Evolutionary conservation across 2,888 invertebrate genomes (phyloP).

Genomic region (Diabrotica balteata): DNA sequence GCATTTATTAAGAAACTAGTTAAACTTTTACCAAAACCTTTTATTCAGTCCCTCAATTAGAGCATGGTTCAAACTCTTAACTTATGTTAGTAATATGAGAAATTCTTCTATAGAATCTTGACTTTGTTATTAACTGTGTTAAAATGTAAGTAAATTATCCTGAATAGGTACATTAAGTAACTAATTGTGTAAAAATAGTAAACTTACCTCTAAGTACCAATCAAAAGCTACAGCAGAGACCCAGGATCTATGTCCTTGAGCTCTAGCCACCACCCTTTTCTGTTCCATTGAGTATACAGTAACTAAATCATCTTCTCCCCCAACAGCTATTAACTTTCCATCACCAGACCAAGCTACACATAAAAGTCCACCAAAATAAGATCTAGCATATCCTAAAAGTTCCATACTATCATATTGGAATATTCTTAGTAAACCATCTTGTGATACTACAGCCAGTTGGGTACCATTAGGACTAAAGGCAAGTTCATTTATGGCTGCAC

Average conservation of each 20-base stretch:
- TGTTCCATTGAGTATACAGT: constrained; percentile 96
- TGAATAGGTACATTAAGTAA: no score
- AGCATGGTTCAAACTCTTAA: no score
- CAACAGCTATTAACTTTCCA: constrained; percentile 92
- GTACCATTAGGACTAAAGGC: constrained; percentile 95
- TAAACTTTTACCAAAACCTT: no score
- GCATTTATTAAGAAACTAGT: no score
- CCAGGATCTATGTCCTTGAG: constrained; percentile 98
- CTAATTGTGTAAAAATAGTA: constrained; percentile 48
- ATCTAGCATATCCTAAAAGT: constrained; percentile 88
- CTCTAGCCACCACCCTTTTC: constrained; percentile 93
- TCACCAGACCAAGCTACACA: constrained; percentile 99
- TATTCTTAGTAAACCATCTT: constrained; percentile 93
- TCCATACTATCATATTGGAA: constrained; percentile 99
- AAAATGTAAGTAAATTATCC: no score
- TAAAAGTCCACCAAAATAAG: constrained; percentile 97
- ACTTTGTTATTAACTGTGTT: no score
- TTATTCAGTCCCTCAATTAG: no score
- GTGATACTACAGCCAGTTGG: constrained; percentile 92
- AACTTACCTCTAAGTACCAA: constrained; percentile 66
- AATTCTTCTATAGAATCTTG: no score
- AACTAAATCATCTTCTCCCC: constrained; percentile 98
- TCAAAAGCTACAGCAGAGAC: constrained; percentile 96
- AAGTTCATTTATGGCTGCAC: constrained; percentile 87
- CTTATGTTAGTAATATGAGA: no score